Conservation (phyloP, 2,113 vertebrate genomes). For the Lepus timidus region DNA sequence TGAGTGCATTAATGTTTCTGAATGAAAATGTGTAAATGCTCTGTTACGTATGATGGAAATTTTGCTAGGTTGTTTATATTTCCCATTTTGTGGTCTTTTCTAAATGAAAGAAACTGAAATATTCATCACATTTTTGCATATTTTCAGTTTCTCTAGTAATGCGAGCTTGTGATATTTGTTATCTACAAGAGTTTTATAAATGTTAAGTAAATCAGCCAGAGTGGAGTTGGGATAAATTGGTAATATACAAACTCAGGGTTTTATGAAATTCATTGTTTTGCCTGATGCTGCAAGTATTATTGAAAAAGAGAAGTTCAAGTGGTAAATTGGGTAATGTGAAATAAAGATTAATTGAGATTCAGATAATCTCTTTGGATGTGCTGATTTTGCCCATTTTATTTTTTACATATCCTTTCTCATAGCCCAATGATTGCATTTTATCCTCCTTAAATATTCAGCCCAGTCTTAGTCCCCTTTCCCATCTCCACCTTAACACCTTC, state of each 20-base stretch:
- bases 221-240: conserved; percentile 52
- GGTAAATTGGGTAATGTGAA: neutral
- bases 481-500: accelerated
- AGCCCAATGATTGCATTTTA: neutral
- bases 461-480: neutral
- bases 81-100: conserved; percentile 47
- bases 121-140: conserved; percentile 64
- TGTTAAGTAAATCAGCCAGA: conserved; percentile 66
- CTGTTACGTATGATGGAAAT: neutral
- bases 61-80: conserved; percentile 56
- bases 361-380: neutral
- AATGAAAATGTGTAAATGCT: conserved; percentile 20
- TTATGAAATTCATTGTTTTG: conserved; percentile 52
- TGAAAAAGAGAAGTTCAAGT: conserved; percentile 52
- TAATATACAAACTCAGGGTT: conserved; percentile 37
- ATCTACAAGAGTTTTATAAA: conserved; percentile 56
- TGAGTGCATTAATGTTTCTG: conserved; percentile 15
- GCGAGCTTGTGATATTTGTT: conserved; percentile 48
- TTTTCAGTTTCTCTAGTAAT: conserved; percentile 46
- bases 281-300: neutral
- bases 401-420: neutral
- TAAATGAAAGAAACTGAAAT: conserved; percentile 64
- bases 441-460: neutral
- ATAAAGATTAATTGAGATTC: conserved; percentile 46
- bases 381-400: neutral